Conservation (phyloP, 2,113 vertebrate genomes). For the Trichomycterus rosablanca region DNA sequence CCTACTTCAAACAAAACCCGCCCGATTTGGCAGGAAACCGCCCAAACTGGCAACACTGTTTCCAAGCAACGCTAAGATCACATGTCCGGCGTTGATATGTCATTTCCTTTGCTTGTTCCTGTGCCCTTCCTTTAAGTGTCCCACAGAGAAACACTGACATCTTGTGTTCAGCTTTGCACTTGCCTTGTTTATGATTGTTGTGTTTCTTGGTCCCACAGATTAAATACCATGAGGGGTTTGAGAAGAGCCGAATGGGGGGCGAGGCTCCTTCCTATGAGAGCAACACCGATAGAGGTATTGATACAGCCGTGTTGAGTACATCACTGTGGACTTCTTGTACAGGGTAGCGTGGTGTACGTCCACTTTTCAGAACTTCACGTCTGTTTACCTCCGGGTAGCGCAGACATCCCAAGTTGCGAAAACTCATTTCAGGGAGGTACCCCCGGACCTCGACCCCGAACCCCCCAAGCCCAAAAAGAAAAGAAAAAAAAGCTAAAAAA, state of each 20-base stretch:
- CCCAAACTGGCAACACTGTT: neutral
- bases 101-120: neutral
- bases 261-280: conserved; percentile 66
- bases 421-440: too few species aligned
- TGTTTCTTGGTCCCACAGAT: neutral
- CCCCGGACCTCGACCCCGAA: too few species aligned
- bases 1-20: neutral
- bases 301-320: neutral
- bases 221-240: neutral
- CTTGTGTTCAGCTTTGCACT: too few species aligned
- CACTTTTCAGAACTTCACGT: too few species aligned
- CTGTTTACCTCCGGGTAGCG: too few species aligned
- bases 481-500: too few species aligned
- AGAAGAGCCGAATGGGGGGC: conserved; percentile 65
- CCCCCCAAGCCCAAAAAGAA: too few species aligned
- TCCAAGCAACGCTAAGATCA: neutral
- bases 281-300: conserved; percentile 60
- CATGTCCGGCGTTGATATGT: neutral
- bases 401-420: too few species aligned
- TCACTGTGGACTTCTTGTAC: neutral
- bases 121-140: neutral
- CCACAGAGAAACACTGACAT: neutral
- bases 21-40: too few species aligned
- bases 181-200: too few species aligned
- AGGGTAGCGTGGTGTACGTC: too few species aligned